Percentiles rank a stretch among this genome's conserved stretches.
Evolutionary conservation across 2,797 vertebrate species (phyloP).

Genomic region (Erethizon dorsatum): DNA sequence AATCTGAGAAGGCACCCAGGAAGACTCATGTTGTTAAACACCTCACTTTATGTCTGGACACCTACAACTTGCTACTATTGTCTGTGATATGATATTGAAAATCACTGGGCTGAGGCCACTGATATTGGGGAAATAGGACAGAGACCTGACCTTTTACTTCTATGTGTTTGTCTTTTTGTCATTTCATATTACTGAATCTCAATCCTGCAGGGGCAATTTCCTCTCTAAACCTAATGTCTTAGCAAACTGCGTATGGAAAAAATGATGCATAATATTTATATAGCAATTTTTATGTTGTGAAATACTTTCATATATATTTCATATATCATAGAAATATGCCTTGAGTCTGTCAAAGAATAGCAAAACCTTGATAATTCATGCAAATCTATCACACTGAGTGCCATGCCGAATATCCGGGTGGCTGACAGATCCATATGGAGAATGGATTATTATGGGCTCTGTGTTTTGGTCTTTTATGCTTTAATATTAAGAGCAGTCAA

Average conservation of each 20-base stretch:
- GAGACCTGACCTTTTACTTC: background rate
- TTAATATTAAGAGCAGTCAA: slow-evolving; percentile 3
- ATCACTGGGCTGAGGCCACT: background rate
- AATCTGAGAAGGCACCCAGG: slow-evolving; percentile 74
- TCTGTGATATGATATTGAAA: background rate
- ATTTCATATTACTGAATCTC: slow-evolving; percentile 31
- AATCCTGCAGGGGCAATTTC: background rate
- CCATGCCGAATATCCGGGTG: background rate
- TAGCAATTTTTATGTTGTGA: background rate
- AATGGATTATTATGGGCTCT: background rate
- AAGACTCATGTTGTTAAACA: background rate
- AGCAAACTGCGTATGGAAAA: background rate
- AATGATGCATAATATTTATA: background rate
- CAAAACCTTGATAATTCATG: slow-evolving; percentile 34
- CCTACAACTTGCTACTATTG: background rate
- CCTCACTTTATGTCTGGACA: background rate
- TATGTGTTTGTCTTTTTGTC: background rate
- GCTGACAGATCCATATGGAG: background rate
- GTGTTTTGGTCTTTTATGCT: background rate
- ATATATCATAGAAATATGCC: background rate
- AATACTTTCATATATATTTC: background rate
- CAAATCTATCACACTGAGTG: background rate
- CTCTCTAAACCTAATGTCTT: background rate
- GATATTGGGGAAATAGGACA: background rate
- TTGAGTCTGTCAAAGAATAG: background rate